Evolutionary conservation across 2,888 invertebrate species (phyloP), one percentile per base, ranked within the genome.

Genomic region (Ophion ventricosus): DNA sequence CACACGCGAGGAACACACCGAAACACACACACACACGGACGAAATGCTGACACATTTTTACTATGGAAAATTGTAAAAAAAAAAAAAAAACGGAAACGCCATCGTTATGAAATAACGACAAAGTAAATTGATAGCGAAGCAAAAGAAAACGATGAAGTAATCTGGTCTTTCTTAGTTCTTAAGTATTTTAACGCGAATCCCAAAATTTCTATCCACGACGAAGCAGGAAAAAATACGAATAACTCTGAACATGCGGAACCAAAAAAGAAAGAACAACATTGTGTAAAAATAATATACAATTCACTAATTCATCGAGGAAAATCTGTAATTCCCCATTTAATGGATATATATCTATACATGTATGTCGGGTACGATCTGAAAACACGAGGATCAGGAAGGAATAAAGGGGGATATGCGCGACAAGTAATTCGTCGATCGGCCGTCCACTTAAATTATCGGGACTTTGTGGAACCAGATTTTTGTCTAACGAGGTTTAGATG

Each of bases 381-480:
- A 56, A 17, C 5, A 67, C 67, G n/a, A 59, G 29, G 54, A 49
- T 26, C 25, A 1, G 26, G 25, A 40, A 49, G 40, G 69, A 59
- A 26, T 35, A 49, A 49, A 40, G 26, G 14, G 20, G 23, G 11
- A 35, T 11, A 56, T 56, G 56, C 67, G 56, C 77, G 77, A 81
- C 70, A 66, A 74, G 20, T 83, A 59, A 54, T 10, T 66, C 66
- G 80, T 83, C 84, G 84, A 86, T 85, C 74, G 84, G 78, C 84
- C 86, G 86, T 86, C 85, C 86, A 86, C 72, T 85, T 56, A 64
- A 83, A 83, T 86, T 72, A 85, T 83, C 72, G 69, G 85, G 83
- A 86, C 86, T 85, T 81, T 83, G 83, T 76, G 78, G 82, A 75
- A 79, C 63, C 73, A 82, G 72, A 76, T 49, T 84, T 84, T 86